These are phyloP conservation scores for Microtus montanus DNA, from an alignment of 2,113 vertebrate genomes.

Conservation along the genomic window DNA sequence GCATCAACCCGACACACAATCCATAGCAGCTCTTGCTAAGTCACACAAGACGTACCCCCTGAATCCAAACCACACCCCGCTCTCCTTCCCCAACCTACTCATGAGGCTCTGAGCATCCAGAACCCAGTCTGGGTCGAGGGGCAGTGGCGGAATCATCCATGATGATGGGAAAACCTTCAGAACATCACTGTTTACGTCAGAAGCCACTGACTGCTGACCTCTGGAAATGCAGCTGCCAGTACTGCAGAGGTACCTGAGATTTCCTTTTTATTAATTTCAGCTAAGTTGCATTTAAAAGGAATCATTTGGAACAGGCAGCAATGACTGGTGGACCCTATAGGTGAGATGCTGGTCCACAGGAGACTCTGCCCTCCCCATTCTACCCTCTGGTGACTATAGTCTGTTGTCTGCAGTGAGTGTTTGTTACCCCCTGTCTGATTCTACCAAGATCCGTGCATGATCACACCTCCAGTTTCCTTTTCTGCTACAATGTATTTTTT, in stretches of 20 bases:
- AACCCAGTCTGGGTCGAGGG: background rate
- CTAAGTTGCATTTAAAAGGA: background rate
- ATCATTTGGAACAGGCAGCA: background rate
- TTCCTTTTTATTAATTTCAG: background rate
- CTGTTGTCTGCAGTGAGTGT: background rate
- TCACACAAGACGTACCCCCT: rapidly evolving
- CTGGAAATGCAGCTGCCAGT: rapidly evolving
- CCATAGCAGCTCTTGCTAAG: too few relatives aligned
- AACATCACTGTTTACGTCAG: rapidly evolving
- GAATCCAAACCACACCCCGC: background rate
- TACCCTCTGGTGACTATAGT: rapidly evolving
- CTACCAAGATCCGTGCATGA: background rate
- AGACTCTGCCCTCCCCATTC: background rate
- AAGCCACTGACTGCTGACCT: background rate
- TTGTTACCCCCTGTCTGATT: too few relatives aligned
- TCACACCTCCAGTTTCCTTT: too few relatives aligned
- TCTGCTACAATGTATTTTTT: too few relatives aligned
- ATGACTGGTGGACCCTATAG: rapidly evolving
- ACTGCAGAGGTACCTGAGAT: rapidly evolving
- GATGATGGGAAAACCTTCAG: rapidly evolving
- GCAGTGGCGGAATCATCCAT: rapidly evolving
- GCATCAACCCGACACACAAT: too few relatives aligned
- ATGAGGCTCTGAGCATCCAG: background rate
- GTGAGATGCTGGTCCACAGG: rapidly evolving
- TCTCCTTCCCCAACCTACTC: background rate